Conservation (phyloP, 2,888 invertebrate species). For the Microctonus brassicae region DNA sequence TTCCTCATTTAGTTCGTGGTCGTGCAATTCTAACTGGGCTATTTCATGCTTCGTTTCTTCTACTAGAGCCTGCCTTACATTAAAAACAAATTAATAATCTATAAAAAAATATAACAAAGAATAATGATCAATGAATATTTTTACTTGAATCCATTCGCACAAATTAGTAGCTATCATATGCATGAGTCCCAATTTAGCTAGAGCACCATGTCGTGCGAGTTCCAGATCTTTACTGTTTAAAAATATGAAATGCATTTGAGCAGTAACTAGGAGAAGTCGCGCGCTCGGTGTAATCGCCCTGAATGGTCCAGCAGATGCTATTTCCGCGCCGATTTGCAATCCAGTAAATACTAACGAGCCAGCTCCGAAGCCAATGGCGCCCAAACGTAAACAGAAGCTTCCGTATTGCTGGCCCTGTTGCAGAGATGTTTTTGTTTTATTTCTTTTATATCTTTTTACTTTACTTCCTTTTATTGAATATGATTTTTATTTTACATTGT, state of each 20-base stretch:
- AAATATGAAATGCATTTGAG: constrained; percentile 95
- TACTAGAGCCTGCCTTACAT: constrained; percentile 72
- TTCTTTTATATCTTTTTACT: constrained; percentile 31
- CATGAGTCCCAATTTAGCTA: constrained; percentile 92
- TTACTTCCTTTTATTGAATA: constrained; percentile 21
- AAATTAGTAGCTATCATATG: constrained; percentile 94
- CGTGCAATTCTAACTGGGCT: constrained; percentile 75
- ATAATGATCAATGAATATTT: background rate
- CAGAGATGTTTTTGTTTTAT: constrained; percentile 38
- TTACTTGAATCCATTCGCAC: constrained; percentile 91
- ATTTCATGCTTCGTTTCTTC: constrained; percentile 92
- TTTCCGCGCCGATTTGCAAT: constrained; percentile 75
- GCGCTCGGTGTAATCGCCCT: constrained; percentile 85
- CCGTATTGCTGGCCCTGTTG: constrained; percentile 76
- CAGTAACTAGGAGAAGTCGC: constrained; percentile 86
- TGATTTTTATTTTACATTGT: constrained; percentile 1
- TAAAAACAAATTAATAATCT: background rate
- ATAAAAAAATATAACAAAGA: too few relatives aligned
- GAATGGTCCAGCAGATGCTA: constrained; percentile 66
- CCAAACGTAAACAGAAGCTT: constrained; percentile 88
- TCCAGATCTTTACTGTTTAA: constrained; percentile 85
- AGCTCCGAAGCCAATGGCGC: constrained; percentile 77
- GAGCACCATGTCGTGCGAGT: constrained; percentile 77
- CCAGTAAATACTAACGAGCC: constrained; percentile 79
- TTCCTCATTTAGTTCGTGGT: constrained; percentile 54